phyloP scores from a whole-genome alignment of 2,888 invertebrate species.

The Cinara cedri region DNA sequence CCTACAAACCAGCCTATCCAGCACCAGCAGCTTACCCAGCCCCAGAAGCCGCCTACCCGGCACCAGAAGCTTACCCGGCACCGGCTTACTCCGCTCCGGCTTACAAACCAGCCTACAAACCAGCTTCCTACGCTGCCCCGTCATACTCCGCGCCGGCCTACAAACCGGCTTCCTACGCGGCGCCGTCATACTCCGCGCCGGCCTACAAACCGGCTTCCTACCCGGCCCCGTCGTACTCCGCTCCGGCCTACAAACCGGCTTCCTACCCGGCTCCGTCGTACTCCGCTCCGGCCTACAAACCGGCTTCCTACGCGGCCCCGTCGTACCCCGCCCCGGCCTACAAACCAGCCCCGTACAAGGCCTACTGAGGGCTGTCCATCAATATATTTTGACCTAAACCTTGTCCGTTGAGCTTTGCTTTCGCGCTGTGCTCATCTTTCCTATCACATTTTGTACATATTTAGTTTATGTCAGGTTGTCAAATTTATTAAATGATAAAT shows the following conservation, averaged over 20 bases:
- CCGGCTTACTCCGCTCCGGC: constrained; percentile 30
- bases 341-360: too few species aligned
- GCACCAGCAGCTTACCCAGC: neutral
- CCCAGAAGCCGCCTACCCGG: too few species aligned
- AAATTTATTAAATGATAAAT: too few species aligned
- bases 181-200: constrained; percentile 38
- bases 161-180: constrained; percentile 42
- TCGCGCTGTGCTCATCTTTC: too few species aligned
- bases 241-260: constrained; percentile 46
- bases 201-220: constrained; percentile 24
- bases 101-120: constrained; percentile 35
- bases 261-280: constrained; percentile 44
- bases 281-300: constrained; percentile 58
- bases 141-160: constrained; percentile 34
- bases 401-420: too few species aligned
- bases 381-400: too few species aligned
- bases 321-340: constrained; percentile 62
- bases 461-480: too few species aligned
- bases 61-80: constrained; percentile 7
- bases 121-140: too few species aligned
- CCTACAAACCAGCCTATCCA: neutral
- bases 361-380: too few species aligned
- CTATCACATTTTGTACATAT: too few species aligned
- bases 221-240: constrained; percentile 51
- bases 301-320: neutral